Conservation (phyloP, 2,797 vertebrate species). For the Yasuhikotakia modesta region DNA sequence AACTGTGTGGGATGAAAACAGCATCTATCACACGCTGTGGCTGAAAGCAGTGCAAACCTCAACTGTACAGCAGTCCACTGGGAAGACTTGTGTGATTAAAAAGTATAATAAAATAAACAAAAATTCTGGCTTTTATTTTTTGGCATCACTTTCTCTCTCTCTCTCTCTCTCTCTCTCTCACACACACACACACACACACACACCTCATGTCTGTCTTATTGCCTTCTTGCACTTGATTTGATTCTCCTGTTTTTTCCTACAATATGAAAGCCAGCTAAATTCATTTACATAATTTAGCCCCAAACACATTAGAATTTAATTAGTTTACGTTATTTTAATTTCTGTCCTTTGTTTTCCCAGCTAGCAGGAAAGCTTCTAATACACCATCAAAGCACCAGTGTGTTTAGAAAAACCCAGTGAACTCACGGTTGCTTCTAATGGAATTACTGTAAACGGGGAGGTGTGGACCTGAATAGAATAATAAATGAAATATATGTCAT, state of each 20-base stretch:
- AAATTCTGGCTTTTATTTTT: not conserved
- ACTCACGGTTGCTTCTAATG: not conserved
- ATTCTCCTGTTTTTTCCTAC: not conserved
- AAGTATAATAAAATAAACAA: not conserved
- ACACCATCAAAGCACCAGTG: conserved; percentile 12
- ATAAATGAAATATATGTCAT: not conserved
- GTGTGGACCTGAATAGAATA: not conserved
- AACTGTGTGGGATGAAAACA: too few species aligned
- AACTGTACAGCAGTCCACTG: too few species aligned
- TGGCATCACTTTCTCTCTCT: not conserved
- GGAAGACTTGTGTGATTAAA: not conserved
- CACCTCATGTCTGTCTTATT: not conserved
- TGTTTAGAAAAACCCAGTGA: conserved; percentile 9
- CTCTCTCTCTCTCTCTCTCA: not conserved
- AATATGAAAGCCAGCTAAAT: not conserved
- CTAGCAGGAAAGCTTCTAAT: conserved; percentile 9
- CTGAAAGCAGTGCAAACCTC: too few species aligned
- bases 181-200: not conserved
- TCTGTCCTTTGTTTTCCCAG: conserved; percentile 30
- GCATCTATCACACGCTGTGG: too few species aligned
- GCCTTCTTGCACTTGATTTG: conserved; percentile 4
- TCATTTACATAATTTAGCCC: not conserved
- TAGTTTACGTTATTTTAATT: conserved; percentile 22
- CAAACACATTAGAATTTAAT: conserved; percentile 16
- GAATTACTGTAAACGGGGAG: conserved; percentile 11